A percentile compares a stretch with the other conserved stretches of the same genome.
Conservation (phyloP, 2,113 vertebrate species). For the Montifringilla adamsi region DNA sequence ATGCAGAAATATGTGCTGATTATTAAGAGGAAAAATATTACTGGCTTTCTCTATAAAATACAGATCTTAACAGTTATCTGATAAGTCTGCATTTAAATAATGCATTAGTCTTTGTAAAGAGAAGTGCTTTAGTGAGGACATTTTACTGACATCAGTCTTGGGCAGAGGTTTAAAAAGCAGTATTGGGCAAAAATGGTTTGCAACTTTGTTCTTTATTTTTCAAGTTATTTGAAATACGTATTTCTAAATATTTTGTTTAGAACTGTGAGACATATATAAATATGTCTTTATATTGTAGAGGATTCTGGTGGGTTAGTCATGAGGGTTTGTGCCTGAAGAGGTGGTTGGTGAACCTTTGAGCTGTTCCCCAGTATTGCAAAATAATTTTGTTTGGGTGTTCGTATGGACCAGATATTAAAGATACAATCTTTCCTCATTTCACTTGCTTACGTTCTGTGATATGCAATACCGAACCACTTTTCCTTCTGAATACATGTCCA, state of each 20-base stretch:
- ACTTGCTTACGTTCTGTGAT: constrained; percentile 7
- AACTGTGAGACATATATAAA: neutral
- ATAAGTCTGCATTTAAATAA: neutral
- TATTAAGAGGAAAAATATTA: neutral
- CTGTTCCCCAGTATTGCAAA: neutral
- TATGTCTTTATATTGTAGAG: neutral
- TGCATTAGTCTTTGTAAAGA: neutral
- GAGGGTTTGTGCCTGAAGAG: neutral
- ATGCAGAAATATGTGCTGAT: neutral
- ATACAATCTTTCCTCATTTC: neutral
- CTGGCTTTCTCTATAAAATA: neutral
- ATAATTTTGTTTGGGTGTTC: constrained; percentile 29
- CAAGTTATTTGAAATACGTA: neutral
- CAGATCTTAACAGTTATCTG: neutral
- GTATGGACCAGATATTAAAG: neutral
- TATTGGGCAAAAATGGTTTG: neutral
- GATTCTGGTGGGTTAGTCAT: neutral
- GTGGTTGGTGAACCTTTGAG: neutral
- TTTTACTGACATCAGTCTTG: neutral
- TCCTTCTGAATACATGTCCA: neutral
- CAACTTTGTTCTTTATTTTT: neutral
- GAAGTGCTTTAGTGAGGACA: neutral
- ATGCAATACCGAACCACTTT: constrained; percentile 9
- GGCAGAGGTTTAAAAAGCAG: neutral
- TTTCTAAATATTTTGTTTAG: neutral